Percentiles rank a stretch among this genome's conserved stretches.
These are phyloP conservation scores for Lampris incognitus DNA, from an alignment of 2,113 vertebrate genomes.

Conservation along the genomic window DNA sequence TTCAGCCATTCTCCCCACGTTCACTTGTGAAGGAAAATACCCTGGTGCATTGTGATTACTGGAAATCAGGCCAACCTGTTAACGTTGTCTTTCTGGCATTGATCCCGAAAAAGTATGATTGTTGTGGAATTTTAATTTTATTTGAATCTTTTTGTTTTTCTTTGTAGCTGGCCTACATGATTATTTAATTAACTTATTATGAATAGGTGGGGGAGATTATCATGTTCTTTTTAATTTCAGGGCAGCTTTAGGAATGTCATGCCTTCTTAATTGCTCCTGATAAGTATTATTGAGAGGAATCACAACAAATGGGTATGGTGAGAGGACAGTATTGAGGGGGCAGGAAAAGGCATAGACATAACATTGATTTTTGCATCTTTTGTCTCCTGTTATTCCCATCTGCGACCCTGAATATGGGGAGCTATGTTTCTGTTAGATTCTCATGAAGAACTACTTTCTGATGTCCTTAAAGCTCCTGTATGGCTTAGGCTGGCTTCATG, in stretches of 20 bases:
- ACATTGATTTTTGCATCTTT: conserved; percentile 26
- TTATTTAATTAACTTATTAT: conserved; percentile 93
- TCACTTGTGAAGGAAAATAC: conserved; percentile 84
- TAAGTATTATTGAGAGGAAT: conserved; percentile 74
- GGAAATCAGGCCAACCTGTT: conserved; percentile 83
- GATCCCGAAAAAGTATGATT: conserved; percentile 92
- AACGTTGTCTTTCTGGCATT: conserved; percentile 86
- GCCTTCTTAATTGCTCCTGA: conserved; percentile 55
- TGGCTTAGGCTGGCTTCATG: conserved; percentile 40
- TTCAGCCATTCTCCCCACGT: conserved; percentile 80
- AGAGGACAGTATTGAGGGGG: conserved; percentile 63
- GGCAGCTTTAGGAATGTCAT: conserved; percentile 77
- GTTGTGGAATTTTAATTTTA: conserved; percentile 81
- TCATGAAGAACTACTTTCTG: background rate
- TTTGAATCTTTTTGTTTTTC: conserved; percentile 73
- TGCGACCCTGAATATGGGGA: background rate
- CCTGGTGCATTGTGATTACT: conserved; percentile 80
- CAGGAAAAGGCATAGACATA: conserved; percentile 55
- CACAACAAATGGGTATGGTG: conserved; percentile 63
- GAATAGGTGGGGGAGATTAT: conserved; percentile 84
- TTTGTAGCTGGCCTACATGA: conserved; percentile 99
- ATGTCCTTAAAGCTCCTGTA: conserved; percentile 15
- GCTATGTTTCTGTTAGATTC: conserved; percentile 45
- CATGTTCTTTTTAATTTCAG: conserved; percentile 84
- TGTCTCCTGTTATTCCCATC: conserved; percentile 14